Evolutionary conservation across 2,888 invertebrate species (phyloP), one percentile per base, ranked within the genome.

Genomic region (Trissolcus japonicus): DNA sequence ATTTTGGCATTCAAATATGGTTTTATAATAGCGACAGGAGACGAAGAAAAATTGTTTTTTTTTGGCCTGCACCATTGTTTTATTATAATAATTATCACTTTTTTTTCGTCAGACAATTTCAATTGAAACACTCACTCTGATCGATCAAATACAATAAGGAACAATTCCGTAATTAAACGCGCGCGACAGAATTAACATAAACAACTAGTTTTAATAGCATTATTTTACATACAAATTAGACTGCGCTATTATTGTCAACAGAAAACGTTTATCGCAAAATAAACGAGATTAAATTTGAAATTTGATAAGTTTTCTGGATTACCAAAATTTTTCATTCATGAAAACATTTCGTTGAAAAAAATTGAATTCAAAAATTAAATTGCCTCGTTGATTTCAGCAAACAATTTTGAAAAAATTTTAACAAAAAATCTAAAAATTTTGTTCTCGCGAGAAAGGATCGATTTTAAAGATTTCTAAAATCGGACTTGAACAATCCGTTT

Each of bases 181-280:
- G 16, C n/a, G 46, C 14, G 16, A 46, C 46, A 19, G 2, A 9
- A 51, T 51, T 51, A 17, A 51, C 51, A 51, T 51, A 51, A 17
- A 61, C 14, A 61, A 51, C 29, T 51, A n/a, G 21, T 21, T 61
- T 19, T 29, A 40, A 19, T 19, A 40, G 25, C n/a, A 50, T 50
- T 60, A 50, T 17, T 50, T 60, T 60, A 13, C 50, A 50, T 60
- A 50, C 48, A 35, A 35, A 46, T 59, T 14, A 14, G 25, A 9
- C 17, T 16, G 11, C 13, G 11, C 21, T 51, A 21, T 17, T 51
- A 13, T 51, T 14, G 46, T 16, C 9, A 35, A 35, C 35, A 35
- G 35, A 35, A 35, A 7, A 11, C 1, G 16, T 46, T 16, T 46
- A 46, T 16, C 46, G 2, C 6, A 6, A 46, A 46, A 1, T 14